These are phyloP conservation scores for Diarsia dahlii DNA, from an alignment of 2,888 invertebrate species.

Conservation along the genomic window DNA sequence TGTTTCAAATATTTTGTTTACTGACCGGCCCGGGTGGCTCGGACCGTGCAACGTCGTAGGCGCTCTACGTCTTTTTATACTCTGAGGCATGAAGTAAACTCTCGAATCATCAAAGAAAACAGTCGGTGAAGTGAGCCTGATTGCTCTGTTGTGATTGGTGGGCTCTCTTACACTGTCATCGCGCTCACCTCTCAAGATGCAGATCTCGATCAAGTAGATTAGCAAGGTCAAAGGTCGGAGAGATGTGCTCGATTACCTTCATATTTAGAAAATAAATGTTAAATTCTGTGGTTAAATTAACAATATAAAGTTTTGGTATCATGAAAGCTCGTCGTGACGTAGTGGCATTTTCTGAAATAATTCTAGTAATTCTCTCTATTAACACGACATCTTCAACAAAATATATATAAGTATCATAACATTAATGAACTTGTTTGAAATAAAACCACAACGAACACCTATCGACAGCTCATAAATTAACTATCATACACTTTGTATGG, in stretches of 20 bases:
- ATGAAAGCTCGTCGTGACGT: background rate
- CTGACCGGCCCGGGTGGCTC: no score
- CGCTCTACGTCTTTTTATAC: slow-evolving; percentile 50
- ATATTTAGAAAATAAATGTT: slow-evolving; percentile 33
- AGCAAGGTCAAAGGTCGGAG: slow-evolving; percentile 74
- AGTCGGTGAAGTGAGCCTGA: slow-evolving; percentile 83
- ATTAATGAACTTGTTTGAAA: background rate
- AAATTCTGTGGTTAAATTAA: slow-evolving; percentile 11
- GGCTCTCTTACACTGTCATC: slow-evolving; percentile 76
- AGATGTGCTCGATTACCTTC: slow-evolving; percentile 43
- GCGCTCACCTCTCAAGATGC: slow-evolving; percentile 63
- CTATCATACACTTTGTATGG: slow-evolving; percentile 28
- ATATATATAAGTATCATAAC: background rate
- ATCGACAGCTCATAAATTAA: slow-evolving; percentile 40
- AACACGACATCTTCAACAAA: background rate
- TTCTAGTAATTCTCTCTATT: no score
- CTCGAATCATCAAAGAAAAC: slow-evolving; percentile 85
- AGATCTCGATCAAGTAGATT: slow-evolving; percentile 74
- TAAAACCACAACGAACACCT: slow-evolving; percentile 5
- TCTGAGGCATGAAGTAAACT: slow-evolving; percentile 65
- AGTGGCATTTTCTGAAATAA: background rate
- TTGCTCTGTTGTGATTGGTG: slow-evolving; percentile 80
- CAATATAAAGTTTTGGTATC: slow-evolving; percentile 10
- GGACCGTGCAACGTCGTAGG: background rate
- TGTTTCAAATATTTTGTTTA: background rate